phyloP scores from a whole-genome alignment of 1,140 invertebrate species.

The Drosophila simulans region DNA sequence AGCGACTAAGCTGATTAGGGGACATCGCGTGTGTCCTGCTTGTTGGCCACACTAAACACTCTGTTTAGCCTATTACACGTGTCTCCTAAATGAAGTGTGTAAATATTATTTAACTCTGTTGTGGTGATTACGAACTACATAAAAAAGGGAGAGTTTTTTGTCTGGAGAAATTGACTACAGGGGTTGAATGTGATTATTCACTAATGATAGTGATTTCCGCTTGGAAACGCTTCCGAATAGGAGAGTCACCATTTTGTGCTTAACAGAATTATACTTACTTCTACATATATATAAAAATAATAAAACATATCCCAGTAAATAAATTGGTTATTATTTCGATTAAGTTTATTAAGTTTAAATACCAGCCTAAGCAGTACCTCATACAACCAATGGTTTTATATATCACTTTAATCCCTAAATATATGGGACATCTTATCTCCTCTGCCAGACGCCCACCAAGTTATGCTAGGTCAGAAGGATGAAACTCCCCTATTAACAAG shows the following conservation, averaged over 20 bases:
- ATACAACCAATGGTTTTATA: background rate
- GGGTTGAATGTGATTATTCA: background rate
- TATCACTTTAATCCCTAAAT: conserved; percentile 6
- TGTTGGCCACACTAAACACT: conserved; percentile 38
- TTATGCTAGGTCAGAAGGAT: conserved; percentile 30
- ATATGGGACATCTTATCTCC: conserved; percentile 18
- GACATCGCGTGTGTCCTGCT: conserved; percentile 45
- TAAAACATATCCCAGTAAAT: too few species aligned
- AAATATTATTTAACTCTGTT: conserved; percentile 65
- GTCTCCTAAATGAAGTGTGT: conserved; percentile 66
- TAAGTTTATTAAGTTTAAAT: too few species aligned
- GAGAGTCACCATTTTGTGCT: background rate
- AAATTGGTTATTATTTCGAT: too few species aligned
- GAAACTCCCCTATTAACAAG: conserved; percentile 68
- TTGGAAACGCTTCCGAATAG: background rate
- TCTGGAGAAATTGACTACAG: background rate
- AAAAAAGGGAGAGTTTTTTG: conserved; percentile 12
- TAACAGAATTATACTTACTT: background rate
- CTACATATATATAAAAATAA: too few species aligned
- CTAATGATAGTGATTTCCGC: background rate
- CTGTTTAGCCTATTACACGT: conserved; percentile 77
- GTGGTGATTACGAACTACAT: conserved; percentile 44
- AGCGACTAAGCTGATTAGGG: conserved; percentile 59
- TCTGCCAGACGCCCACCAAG: conserved; percentile 22
- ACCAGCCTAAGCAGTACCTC: too few species aligned